Percentiles rank a stretch among this genome's conserved stretches.
Conservation (phyloP, 2,888 invertebrate species). For the Rapana venosa region DNA sequence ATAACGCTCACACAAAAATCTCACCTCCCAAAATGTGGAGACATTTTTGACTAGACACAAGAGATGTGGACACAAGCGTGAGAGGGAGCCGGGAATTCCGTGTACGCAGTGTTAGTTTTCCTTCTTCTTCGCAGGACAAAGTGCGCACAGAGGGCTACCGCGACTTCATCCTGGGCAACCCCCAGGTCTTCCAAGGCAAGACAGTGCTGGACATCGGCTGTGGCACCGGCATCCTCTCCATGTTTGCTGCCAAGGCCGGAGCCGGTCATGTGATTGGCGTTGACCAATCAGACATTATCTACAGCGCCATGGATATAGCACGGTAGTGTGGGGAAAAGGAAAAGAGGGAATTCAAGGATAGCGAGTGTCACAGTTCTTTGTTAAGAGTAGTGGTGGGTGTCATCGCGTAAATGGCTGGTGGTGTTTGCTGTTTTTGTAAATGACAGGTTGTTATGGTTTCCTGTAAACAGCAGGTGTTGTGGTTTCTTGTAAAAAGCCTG, state of each 20-base stretch:
- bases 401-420: too few relatives aligned
- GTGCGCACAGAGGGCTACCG: constrained; percentile 90
- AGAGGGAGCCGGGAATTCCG: not conserved
- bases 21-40: too few relatives aligned
- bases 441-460: too few relatives aligned
- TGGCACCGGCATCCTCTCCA: constrained; percentile 87
- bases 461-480: too few relatives aligned
- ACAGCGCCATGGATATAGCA: constrained; percentile 79
- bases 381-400: too few relatives aligned
- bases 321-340: constrained; percentile 67
- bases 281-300: constrained; percentile 80
- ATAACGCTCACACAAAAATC: too few relatives aligned
- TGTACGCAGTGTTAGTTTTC: not conserved
- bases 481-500: too few relatives aligned
- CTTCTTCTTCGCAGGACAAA: constrained; percentile 64
- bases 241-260: constrained; percentile 94
- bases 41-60: too few relatives aligned
- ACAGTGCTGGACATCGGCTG: constrained; percentile 82
- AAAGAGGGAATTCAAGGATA: too few relatives aligned
- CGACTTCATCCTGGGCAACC: constrained; percentile 89
- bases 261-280: constrained; percentile 85
- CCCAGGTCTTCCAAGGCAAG: constrained; percentile 85
- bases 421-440: too few relatives aligned
- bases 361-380: too few relatives aligned
- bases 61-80: too few relatives aligned